Percentiles rank a stretch among this genome's conserved stretches.
Evolutionary conservation across 2,888 invertebrate species (phyloP).

Genomic region (Cerastis rubricosa): DNA sequence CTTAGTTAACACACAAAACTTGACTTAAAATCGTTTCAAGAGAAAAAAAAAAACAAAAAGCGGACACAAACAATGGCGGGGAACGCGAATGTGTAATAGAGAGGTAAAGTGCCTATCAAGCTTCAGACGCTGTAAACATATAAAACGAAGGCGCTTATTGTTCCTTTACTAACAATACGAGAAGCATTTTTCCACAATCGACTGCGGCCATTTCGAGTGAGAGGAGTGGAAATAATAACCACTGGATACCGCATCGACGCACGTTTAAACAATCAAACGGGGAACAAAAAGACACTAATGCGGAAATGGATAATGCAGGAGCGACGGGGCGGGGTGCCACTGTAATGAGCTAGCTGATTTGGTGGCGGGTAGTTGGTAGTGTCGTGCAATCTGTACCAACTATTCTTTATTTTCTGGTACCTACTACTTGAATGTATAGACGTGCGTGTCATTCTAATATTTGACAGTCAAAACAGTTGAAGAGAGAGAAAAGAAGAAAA

Average conservation of each 20-base stretch:
- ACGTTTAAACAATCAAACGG: constrained; percentile 90
- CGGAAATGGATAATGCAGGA: constrained; percentile 88
- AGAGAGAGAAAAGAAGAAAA: too few species aligned
- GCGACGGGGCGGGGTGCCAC: constrained; percentile 68
- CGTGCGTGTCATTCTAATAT: not conserved
- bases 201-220: constrained; percentile 89
- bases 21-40: constrained; percentile 69
- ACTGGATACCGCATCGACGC: constrained; percentile 89
- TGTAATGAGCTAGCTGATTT: constrained; percentile 30
- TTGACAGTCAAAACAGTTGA: too few species aligned
- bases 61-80: constrained; percentile 77
- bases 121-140: constrained; percentile 89
- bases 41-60: constrained; percentile 72
- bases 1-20: constrained; percentile 47
- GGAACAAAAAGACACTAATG: constrained; percentile 90
- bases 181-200: constrained; percentile 89
- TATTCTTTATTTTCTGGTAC: not conserved
- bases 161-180: constrained; percentile 89
- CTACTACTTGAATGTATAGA: not conserved
- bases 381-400: not conserved
- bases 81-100: constrained; percentile 80
- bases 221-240: constrained; percentile 88
- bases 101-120: constrained; percentile 86
- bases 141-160: constrained; percentile 89
- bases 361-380: not conserved